A percentile compares a stretch with the other conserved stretches of the same genome.
These are phyloP conservation scores for Anarhynchus alexandrinus DNA, from an alignment of 2,113 vertebrate species.

Conservation along the genomic window DNA sequence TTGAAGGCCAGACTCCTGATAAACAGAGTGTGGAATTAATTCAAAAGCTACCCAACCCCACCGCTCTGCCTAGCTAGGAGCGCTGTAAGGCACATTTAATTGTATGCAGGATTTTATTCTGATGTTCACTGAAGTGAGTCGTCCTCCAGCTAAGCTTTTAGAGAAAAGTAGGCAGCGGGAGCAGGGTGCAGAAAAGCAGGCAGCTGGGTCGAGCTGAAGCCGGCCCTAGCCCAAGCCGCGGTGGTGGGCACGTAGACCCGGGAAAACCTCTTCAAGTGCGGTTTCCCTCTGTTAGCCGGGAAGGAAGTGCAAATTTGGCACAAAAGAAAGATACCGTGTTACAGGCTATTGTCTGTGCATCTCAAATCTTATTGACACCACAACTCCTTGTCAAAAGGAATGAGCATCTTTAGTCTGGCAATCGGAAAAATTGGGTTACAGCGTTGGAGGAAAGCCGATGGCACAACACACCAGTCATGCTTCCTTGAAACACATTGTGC, in stretches of 20 bases:
- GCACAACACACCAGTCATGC: background rate
- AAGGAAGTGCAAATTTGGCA: background rate
- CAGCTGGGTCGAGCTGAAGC: background rate
- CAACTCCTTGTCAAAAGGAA: background rate
- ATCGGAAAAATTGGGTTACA: background rate
- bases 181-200: background rate
- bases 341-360: background rate
- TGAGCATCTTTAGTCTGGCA: background rate
- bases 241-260: background rate
- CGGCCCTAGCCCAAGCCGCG: background rate
- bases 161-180: background rate
- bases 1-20: slow-evolving; percentile 13
- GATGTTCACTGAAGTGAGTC: slow-evolving; percentile 55
- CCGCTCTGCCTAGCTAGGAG: background rate
- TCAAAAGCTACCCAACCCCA: background rate
- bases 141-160: slow-evolving; percentile 45
- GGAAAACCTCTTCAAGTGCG: background rate
- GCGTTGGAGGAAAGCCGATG: background rate
- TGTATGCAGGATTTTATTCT: slow-evolving; percentile 50
- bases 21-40: slow-evolving; percentile 45
- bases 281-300: background rate
- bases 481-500: background rate
- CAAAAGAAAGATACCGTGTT: background rate
- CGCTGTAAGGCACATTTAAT: background rate
- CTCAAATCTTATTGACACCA: background rate